Base-by-base conservation (phyloP, 1,140 invertebrate species). In the Nephila pilipes region DNA sequence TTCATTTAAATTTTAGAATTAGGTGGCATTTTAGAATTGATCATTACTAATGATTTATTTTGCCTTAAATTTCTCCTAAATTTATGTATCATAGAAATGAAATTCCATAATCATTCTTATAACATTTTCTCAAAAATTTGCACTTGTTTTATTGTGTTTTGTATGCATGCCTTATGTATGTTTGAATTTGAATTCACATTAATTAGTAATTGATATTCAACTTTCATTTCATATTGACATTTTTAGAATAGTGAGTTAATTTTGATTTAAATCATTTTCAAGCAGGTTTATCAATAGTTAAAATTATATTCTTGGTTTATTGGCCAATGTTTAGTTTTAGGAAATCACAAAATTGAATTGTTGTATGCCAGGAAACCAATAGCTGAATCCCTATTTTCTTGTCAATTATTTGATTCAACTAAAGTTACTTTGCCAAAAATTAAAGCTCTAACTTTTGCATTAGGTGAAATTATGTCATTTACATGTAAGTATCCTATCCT, bases 301-400 rank as follows among this genome's bases (percentile, higher is more conserved):
- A n/a, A 6, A 25, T 25, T 69, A 69, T 69, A 20, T 69, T 25
- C 10, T 20, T 69, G 14, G 12, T 3, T 38, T 80, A 12, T 29
- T 36, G 12, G 32, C 6, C 6, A 38, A 38, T 3, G 2, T 38
- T 58, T 75, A 63, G 38, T 65, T 95, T 90, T 94, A 97, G 97
- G 97, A 54, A 96, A 96, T 4, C 97, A 98, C 94, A 97, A 97
- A 94, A 97, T 98, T 93, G 97, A 99, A 95, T 98, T 99, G 1
- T 96, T 99, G 20, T 99, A 99, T 95, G 97, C 98, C 93, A 98
- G 98, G 0, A 98, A 98, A 95, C 97, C 98, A 25, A 97, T 99
- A 29, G 96, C 97, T n/a, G 99, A 99, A 29, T 99, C 98, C 94
- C 99, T 99, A 25, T 99, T 99, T 96, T 97, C 97, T 92, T 99